phyloP scores from a whole-genome alignment of 2,797 vertebrate species.

The Tangara arthus region DNA sequence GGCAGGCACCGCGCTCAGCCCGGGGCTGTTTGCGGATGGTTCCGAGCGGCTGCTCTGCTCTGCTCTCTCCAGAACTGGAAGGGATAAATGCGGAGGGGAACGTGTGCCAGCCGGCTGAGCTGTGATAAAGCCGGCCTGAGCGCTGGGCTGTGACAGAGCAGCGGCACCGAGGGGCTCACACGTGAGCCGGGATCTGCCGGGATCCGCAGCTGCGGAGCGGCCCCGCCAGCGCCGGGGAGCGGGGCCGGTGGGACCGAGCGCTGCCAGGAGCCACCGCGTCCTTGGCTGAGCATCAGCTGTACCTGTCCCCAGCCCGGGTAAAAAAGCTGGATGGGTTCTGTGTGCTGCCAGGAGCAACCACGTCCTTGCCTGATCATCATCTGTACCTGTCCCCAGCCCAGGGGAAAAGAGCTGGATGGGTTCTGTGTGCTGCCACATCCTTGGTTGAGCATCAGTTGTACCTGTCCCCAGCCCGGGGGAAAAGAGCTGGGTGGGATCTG shows the following conservation, averaged over 20 bases:
- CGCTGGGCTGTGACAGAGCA: not conserved
- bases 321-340: not conserved
- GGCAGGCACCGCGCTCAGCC: not conserved
- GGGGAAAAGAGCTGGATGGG: not conserved
- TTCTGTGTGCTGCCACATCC: not conserved
- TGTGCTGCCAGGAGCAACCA: too few relatives aligned
- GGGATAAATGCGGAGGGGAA: not conserved
- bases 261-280: fast-evolving
- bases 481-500: not conserved
- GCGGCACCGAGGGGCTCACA: not conserved
- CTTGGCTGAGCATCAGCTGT: not conserved
- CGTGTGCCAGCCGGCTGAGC: not conserved
- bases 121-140: not conserved
- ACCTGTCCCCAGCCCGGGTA: not conserved
- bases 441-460: not conserved
- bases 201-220: not conserved
- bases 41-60: not conserved
- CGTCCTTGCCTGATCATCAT: fast-evolving
- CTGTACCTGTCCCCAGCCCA: not conserved
- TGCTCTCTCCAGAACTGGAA: not conserved
- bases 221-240: not conserved
- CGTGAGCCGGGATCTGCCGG: not conserved
- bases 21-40: not conserved
- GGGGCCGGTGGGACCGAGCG: not conserved
- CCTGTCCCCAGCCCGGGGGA: not conserved